Evolutionary conservation across 2,113 vertebrate genomes (phyloP), one percentile per base, ranked within the genome.

Genomic region (Poeciliopsis prolifica): DNA sequence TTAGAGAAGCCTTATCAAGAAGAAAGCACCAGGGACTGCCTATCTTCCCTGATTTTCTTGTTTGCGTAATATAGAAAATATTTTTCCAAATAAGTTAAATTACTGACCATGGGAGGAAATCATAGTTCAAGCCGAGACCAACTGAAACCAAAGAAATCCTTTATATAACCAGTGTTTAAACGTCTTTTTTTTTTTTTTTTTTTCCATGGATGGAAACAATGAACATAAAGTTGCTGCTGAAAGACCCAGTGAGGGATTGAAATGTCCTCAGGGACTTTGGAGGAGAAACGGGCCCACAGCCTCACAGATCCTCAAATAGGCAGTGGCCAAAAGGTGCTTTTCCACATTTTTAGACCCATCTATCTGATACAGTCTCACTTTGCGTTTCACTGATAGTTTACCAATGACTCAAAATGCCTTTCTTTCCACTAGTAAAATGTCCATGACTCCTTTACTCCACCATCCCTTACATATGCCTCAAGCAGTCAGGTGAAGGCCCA

Each of bases 71-170:
- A 85, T 77, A 81, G 75, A 65, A 89, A 80, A 86, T 74, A 68
- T 75, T 91, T 86, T 72, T 87, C 78, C 68, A 85, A 88, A 82
- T 82, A 88, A 76, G 80, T 75, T 35, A 61, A 58, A 81, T 79
- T 87, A 84, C 30, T 62, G 40, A 83, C 77, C 79, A 28, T 61
- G 58, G 67, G 42, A 17, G 19, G 22, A 60, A 12, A 42, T 42
- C 14, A 3, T 15, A 42, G 40, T 14, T 3, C 40, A 42, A 82
- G 73, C 64, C 40, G 80, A 79, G 78, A 67, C 54, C 65, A 74
- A 67, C 73, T 54, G 54, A 81, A 72, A 60, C 75, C 77, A 84
- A 90, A 81, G 77, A 69, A 70, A 77, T 80, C 54, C 44, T 37
- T 44, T 79, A 28, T 9, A 61, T 61, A 63, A 72, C 33, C 73